Conservation (phyloP, 2,797 vertebrate genomes). For the Loris lydekkerianus region DNA sequence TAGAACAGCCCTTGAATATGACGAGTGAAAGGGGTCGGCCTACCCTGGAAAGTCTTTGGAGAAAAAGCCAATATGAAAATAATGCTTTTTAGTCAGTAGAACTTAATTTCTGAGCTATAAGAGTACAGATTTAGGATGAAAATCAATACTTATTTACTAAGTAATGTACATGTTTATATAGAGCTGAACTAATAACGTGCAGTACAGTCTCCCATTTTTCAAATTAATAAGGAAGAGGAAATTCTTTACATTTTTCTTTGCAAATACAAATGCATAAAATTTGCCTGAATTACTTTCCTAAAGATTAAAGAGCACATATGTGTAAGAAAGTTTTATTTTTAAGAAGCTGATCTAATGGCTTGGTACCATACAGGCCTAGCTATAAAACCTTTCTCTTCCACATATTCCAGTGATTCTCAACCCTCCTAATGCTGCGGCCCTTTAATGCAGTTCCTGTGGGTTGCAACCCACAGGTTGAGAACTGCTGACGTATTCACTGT, state of each 20-base stretch:
- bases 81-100: conserved; percentile 20
- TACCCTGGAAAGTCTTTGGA: conserved; percentile 38
- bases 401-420: not conserved
- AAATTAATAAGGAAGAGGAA: not conserved
- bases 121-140: conserved; percentile 7
- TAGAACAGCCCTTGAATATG: conserved; percentile 33
- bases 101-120: conserved; percentile 22
- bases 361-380: not conserved
- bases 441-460: too few relatives aligned
- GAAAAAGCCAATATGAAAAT: conserved; percentile 39
- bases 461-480: too few relatives aligned
- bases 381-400: not conserved
- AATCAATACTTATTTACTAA: conserved; percentile 4
- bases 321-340: conserved; percentile 22
- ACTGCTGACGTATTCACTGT: not conserved
- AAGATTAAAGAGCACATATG: conserved; percentile 7
- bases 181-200: conserved; percentile 1
- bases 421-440: too few relatives aligned
- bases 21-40: conserved; percentile 50
- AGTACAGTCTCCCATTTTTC: conserved; percentile 19
- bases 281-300: conserved; percentile 3
- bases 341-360: not conserved
- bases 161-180: conserved; percentile 4
- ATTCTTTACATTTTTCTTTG: not conserved
- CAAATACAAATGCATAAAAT: conserved; percentile 12